A percentile compares a stretch with the other conserved stretches of the same genome.
phyloP scores from a whole-genome alignment of 2,113 vertebrate genomes.

The Shinisaurus crocodilurus region DNA sequence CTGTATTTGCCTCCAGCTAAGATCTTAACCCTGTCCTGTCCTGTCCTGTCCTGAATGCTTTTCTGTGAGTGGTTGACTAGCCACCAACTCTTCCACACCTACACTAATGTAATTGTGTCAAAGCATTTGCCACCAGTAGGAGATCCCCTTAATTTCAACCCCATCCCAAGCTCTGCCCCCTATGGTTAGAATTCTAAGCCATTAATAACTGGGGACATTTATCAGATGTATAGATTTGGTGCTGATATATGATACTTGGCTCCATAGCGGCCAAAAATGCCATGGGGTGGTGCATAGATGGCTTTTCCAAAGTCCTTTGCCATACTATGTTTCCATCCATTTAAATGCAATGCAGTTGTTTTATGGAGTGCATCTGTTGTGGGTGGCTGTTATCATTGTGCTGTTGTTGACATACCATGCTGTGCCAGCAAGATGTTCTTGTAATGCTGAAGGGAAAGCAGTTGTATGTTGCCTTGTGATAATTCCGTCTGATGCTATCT shows the following conservation, averaged over 20 bases:
- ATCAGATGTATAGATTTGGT: background rate
- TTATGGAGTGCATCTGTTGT: background rate
- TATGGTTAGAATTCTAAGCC: background rate
- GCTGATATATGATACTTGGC: background rate
- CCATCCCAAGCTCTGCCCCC: background rate
- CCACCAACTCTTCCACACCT: too few species aligned
- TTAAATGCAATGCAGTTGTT: background rate
- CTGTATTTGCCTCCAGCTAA: background rate
- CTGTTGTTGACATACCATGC: background rate
- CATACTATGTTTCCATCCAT: background rate
- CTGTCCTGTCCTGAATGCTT: background rate
- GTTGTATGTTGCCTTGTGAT: background rate
- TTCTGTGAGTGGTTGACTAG: background rate
- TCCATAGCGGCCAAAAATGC: background rate
- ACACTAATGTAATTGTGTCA: background rate
- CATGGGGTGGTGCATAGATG: background rate
- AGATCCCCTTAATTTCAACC: background rate
- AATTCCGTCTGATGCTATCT: background rate
- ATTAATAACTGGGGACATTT: background rate
- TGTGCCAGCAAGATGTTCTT: background rate
- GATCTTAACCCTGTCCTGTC: background rate
- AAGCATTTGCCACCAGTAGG: background rate
- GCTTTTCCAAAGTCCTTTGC: background rate
- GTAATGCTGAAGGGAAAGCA: background rate
- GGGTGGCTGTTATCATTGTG: background rate